Percentiles rank a stretch among this genome's conserved stretches.
Evolutionary conservation across 1,140 invertebrate species (phyloP).

Genomic region (Solen grandis): DNA sequence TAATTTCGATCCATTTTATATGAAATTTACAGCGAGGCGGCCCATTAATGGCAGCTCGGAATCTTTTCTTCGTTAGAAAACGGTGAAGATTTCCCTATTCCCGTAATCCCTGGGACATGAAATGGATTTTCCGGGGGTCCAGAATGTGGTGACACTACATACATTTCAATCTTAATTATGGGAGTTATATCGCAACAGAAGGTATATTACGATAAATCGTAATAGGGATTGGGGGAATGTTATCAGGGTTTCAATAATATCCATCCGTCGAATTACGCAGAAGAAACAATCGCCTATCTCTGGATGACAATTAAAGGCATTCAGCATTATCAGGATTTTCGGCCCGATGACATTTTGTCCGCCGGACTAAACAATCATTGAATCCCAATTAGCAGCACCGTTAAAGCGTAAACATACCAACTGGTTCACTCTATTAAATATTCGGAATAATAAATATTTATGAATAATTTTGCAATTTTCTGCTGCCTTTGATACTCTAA

Average conservation of each 20-base stretch:
- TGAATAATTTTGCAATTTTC: too few species aligned
- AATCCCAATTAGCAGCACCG: conserved; percentile 26
- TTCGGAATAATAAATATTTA: conserved; percentile 39
- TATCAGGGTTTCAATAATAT: conserved; percentile 45
- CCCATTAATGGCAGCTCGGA: conserved; percentile 18
- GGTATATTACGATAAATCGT: conserved; percentile 51
- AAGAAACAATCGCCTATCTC: conserved; percentile 26
- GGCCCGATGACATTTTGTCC: not conserved
- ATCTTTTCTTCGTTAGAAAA: conserved; percentile 5
- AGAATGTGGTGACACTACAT: not conserved
- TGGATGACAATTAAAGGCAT: not conserved
- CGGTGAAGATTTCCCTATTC: conserved; percentile 11
- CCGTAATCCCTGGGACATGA: conserved; percentile 44
- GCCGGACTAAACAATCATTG: not conserved
- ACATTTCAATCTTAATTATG: conserved; percentile 29
- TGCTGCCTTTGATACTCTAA: too few species aligned
- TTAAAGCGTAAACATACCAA: conserved; percentile 49
- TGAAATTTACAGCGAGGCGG: conserved; percentile 23
- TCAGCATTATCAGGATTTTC: conserved; percentile 47
- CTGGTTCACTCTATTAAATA: conserved; percentile 52
- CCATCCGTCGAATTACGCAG: conserved; percentile 33
- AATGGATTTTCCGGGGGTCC: not conserved
- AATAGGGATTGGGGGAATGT: conserved; percentile 33
- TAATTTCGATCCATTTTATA: conserved; percentile 55
- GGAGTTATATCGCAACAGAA: conserved; percentile 27